phyloP scores from a whole-genome alignment of 2,888 invertebrate genomes.

The Zygaena filipendulae region DNA sequence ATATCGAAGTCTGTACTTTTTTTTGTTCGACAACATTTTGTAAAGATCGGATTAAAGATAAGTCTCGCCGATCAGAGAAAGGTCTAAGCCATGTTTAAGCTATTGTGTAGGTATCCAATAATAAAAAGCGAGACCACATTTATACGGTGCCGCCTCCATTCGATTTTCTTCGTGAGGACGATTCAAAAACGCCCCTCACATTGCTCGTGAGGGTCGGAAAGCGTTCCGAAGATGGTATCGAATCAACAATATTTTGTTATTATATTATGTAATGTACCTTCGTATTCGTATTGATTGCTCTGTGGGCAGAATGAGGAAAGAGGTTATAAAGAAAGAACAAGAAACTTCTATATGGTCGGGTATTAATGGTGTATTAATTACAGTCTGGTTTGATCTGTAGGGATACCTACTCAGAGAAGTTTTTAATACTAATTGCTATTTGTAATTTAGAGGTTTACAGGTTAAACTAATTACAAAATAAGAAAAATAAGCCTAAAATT shows the following conservation, averaged over 20 bases:
- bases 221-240: slow-evolving; percentile 40
- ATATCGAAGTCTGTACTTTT: not conserved
- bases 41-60: slow-evolving; percentile 5
- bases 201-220: slow-evolving; percentile 32
- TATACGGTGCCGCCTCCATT: slow-evolving; percentile 22
- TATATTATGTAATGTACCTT: slow-evolving; percentile 29
- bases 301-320: slow-evolving; percentile 34
- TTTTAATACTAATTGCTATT: too few relatives aligned
- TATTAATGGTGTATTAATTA: slow-evolving; percentile 1
- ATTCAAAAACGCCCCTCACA: slow-evolving; percentile 36
- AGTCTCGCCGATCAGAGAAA: slow-evolving; percentile 13
- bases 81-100: slow-evolving; percentile 9
- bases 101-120: slow-evolving; percentile 1
- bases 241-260: slow-evolving; percentile 39
- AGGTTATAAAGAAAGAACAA: slow-evolving; percentile 32
- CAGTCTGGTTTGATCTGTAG: not conserved
- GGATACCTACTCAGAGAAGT: too few relatives aligned
- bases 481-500: too few relatives aligned
- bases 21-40: slow-evolving; percentile 1
- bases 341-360: slow-evolving; percentile 23
- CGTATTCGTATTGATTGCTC: slow-evolving; percentile 42
- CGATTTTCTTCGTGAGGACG: slow-evolving; percentile 34
- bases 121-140: slow-evolving; percentile 13
- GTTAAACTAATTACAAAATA: too few relatives aligned
- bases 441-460: too few relatives aligned